Evolutionary conservation across 2,113 vertebrate genomes (phyloP), one percentile per base, ranked within the genome.

Genomic region (Pandion haliaetus): DNA sequence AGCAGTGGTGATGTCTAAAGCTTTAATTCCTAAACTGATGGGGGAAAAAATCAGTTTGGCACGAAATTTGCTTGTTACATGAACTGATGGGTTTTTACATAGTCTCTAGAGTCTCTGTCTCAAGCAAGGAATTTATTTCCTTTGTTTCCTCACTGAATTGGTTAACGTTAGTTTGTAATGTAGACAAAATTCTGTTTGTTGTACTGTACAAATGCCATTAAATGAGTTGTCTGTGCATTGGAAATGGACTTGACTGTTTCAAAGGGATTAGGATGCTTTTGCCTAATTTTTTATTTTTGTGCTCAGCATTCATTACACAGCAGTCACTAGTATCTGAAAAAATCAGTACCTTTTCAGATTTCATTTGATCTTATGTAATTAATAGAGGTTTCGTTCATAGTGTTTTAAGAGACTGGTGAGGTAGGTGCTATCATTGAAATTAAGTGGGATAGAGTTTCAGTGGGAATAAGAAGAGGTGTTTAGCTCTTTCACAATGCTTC

Each of bases 11-110:
- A 65, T 49, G 13, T 45, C 44, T 92, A 78, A 90, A 93, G 88
- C 81, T 96, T 94, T 94, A 95, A 84, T 63, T 82, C 47, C 44
- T 81, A 19, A 70, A 79, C n/a, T 79, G 28, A 62, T 59, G 26
- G 42, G 31, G 40, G 25, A 8, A 55, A 54, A 69, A 28, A 57
- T 24, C 0, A 0, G 6, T 88, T 77, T 83, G 86, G 42, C 38
- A 80, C 2, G 5, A 38, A 69, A 45, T 65, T 82, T 79, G 47
- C 31, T 61, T 4, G 0, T 70, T 87, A 82, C 0, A 0, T 36
- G 54, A 91, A 92, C 77, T 91, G 58, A 23, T 73, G 42, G 3
- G 24, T 71, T 83, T 90, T 83, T 73, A 54, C 14, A 4, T n/a
- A 74, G n/a, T 54, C 47, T 65, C 52, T 34, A 32, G 44, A 55